A percentile compares a stretch with the other conserved stretches of the same genome.
Conservation (phyloP, 2,888 invertebrate species). For the Eueremaeus valkanovi region DNA sequence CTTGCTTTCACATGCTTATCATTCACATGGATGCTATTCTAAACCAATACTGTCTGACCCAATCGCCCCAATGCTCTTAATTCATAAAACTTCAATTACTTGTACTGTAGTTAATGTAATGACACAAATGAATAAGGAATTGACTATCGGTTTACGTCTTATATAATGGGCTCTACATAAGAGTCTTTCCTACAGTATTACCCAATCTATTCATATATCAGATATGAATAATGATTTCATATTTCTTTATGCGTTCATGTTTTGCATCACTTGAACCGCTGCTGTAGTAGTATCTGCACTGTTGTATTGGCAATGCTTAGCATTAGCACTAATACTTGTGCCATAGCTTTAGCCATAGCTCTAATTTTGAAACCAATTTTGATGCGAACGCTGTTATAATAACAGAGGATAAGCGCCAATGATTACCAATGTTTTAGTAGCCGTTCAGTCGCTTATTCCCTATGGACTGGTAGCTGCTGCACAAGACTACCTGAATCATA, state of each 20-base stretch:
- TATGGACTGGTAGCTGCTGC: conserved; percentile 2
- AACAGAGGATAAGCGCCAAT: conserved; percentile 22
- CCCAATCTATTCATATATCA: not conserved
- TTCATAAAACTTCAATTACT: conserved; percentile 22
- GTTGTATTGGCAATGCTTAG: too few relatives aligned
- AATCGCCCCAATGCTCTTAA: conserved; percentile 9
- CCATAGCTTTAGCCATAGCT: not conserved
- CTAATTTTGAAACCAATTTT: conserved; percentile 19
- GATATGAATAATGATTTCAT: not conserved
- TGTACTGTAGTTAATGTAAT: too few relatives aligned
- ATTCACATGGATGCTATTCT: not conserved
- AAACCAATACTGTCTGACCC: conserved; percentile 1
- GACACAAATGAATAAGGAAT: conserved; percentile 6
- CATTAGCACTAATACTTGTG: too few relatives aligned
- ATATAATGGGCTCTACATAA: not conserved
- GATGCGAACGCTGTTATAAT: not conserved
- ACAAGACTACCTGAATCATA: conserved; percentile 30
- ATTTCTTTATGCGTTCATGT: not conserved
- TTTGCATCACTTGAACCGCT: conserved; percentile 1
- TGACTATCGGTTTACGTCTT: not conserved
- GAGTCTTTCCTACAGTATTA: not conserved
- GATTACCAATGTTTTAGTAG: conserved; percentile 22
- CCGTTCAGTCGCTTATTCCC: conserved; percentile 13
- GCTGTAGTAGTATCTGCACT: too few relatives aligned
- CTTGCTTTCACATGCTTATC: conserved; percentile 17